Evolutionary conservation across 2,113 vertebrate species (phyloP), one percentile per base, ranked within the genome.

Genomic region (Podocnemis expansa): DNA sequence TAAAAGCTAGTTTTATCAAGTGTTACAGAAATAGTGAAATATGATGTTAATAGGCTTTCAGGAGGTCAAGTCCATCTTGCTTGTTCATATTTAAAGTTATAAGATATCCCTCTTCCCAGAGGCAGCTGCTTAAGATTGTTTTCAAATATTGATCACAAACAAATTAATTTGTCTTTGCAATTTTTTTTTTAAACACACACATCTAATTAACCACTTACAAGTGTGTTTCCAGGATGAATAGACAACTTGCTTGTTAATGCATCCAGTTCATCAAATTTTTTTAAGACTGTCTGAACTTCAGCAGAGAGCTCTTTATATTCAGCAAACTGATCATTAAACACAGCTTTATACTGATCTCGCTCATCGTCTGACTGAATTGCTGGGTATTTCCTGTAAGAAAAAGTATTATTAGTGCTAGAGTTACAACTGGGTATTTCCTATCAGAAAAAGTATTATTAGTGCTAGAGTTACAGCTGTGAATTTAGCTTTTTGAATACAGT

Each of bases 251-350:
- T 97, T 97, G 99, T 98, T 96, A 99, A 94, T 1, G 97, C 97
- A 14, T 99, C 99, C 97, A 99, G 98, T 67, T 99, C 98, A 16
- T 98, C 98, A 56, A 99, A 98, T 94, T 98, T 99, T 84, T 97
- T 98, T 88, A 98, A 84, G 88, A 99, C 96, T 5, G 97, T 98
- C 80, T 99, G 98, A 34, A 99, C 98, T 96, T 99, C 99, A 6
- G 97, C 79, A 2, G 99, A 99, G 22, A 99, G 98, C 90, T 99
- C 99, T 97, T 99, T 99, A 96, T 99, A 99, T 93, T 99, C 99
- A 1, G 99, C 98, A 75, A 99, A 99, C 96, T 99, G 99, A 96
- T 99, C 99, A 56, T 99, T 99, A 97, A 99, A 99, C 83, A 99
- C 99, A 2, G 99, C 99, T 96, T 98, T 99, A 95, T 99, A 99